These are phyloP conservation scores for Paracanthobrama guichenoti DNA, from an alignment of 2,113 vertebrate genomes.

Conservation along the genomic window DNA sequence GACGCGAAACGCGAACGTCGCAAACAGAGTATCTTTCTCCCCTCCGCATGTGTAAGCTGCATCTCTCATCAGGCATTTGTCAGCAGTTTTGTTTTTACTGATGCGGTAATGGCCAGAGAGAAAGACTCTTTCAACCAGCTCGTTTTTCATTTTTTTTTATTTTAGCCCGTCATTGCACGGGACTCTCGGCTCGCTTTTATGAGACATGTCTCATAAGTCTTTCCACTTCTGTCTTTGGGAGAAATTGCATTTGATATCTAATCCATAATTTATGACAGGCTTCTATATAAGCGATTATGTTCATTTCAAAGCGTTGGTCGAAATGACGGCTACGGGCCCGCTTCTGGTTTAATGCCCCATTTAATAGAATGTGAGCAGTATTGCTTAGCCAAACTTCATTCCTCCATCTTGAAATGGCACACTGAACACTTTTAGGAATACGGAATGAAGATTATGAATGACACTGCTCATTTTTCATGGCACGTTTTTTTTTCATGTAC, in stretches of 20 bases:
- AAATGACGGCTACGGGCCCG: background rate
- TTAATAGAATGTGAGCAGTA: background rate
- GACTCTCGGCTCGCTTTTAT: slow-evolving; percentile 32
- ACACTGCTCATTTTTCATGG: slow-evolving; percentile 18
- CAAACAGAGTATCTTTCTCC: slow-evolving; percentile 27
- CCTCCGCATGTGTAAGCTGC: background rate
- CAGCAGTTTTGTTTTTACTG: slow-evolving; percentile 47
- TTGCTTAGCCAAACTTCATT: background rate
- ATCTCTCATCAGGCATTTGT: slow-evolving; percentile 48
- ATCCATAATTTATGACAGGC: slow-evolving; percentile 41
- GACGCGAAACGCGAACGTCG: slow-evolving; percentile 12
- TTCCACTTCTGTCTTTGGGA: slow-evolving; percentile 16
- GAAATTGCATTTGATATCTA: slow-evolving; percentile 34
- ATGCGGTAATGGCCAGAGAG: slow-evolving; percentile 12
- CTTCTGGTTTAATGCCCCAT: slow-evolving; percentile 29
- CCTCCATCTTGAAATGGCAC: background rate
- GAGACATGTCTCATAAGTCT: slow-evolving; percentile 36
- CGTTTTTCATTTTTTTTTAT: slow-evolving; percentile 20
- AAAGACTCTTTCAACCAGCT: slow-evolving; percentile 1
- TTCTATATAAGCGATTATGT: slow-evolving; percentile 25
- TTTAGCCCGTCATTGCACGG: background rate
- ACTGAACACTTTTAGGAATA: slow-evolving; percentile 6
- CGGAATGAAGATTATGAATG: slow-evolving; percentile 14
- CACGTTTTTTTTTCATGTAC: background rate
- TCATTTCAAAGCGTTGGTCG: background rate